Conservation (phyloP, 2,113 vertebrate species). For the Nothocercus julius region DNA sequence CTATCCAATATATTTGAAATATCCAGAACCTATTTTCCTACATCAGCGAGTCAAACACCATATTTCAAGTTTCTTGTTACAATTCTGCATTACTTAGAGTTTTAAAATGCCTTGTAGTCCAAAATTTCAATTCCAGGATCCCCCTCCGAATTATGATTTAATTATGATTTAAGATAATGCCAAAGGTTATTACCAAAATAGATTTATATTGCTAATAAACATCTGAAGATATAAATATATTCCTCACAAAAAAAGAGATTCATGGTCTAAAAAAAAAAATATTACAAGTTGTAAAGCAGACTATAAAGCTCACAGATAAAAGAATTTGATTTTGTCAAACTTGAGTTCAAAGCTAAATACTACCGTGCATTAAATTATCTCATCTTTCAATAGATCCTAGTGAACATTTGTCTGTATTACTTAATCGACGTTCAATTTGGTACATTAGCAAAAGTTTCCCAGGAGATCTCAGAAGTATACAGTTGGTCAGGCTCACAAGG, state of each 20-base stretch:
- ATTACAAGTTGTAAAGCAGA: neutral
- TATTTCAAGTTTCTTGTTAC: neutral
- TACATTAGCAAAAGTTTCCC: neutral
- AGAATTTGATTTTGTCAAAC: neutral
- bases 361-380: neutral
- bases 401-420: neutral
- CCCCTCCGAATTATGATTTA: neutral
- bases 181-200: neutral
- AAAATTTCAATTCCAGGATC: neutral
- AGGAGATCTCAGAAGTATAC: neutral
- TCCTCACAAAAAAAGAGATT: neutral
- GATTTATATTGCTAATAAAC: neutral
- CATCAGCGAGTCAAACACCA: neutral
- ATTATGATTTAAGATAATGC: neutral
- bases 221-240: neutral
- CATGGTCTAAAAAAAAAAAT: accelerated
- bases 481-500: neutral
- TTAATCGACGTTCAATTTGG: neutral
- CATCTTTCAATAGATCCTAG: neutral
- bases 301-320: accelerated
- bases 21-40: neutral
- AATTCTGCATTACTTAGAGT: neutral
- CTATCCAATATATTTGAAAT: neutral
- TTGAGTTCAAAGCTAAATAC: neutral
- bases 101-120: neutral